These are phyloP conservation scores for Phenganax subtilis DNA, from an alignment of 92 coral and sea anemone species.

Conservation along the genomic window DNA sequence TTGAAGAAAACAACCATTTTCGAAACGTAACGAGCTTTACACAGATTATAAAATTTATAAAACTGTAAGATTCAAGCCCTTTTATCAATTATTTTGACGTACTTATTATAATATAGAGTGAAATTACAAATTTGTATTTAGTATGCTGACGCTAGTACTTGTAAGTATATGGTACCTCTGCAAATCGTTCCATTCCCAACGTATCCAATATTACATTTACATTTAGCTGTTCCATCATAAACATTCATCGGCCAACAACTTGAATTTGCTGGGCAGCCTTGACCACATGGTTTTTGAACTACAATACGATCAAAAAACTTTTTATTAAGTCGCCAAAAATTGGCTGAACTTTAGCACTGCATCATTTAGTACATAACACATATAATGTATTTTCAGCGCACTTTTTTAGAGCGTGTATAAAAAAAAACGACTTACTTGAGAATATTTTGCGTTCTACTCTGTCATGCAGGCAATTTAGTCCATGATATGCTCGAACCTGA, in stretches of 20 bases:
- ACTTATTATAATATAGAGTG: too few species aligned
- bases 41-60: too few species aligned
- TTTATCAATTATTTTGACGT: too few species aligned
- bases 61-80: too few species aligned
- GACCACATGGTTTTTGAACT: conserved; percentile 18
- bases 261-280: conserved; percentile 4
- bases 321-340: neutral
- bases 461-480: conserved; percentile 30
- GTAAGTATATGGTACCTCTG: neutral
- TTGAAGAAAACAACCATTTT: too few species aligned
- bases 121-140: too few species aligned
- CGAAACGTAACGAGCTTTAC: too few species aligned
- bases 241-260: conserved; percentile 16
- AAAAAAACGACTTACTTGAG: conserved; percentile 8
- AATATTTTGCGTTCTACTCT: conserved; percentile 2
- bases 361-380: neutral
- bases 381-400: neutral
- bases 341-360: neutral
- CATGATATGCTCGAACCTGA: conserved; percentile 30
- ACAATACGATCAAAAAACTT: neutral
- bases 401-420: neutral
- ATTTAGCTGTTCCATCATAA: conserved; percentile 25
- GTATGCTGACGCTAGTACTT: too few species aligned
- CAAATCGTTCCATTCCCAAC: conserved; percentile 27
- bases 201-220: conserved; percentile 22